Conservation (phyloP, 2,113 vertebrate species). For the Pseudopipra pipra region DNA sequence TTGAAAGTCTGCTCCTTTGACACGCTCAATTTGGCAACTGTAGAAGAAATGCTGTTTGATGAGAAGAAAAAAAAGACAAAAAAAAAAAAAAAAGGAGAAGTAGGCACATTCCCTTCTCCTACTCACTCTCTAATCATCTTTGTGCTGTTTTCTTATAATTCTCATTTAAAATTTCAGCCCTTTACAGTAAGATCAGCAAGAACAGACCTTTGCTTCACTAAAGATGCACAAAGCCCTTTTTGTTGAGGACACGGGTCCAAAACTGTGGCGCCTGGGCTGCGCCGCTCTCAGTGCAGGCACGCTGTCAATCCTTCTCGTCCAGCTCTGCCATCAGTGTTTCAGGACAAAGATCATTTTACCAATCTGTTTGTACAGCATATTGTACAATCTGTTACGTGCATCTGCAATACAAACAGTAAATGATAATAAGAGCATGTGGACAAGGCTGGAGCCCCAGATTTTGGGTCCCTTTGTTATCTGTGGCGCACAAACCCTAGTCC, state of each 20-base stretch:
- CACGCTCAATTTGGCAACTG: neutral
- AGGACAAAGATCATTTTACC: slow-evolving; percentile 31
- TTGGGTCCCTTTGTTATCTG: neutral
- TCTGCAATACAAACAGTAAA: neutral
- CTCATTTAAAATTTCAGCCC: slow-evolving; percentile 9
- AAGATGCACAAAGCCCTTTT: slow-evolving; percentile 39
- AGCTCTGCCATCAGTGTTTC: neutral
- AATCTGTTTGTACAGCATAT: neutral
- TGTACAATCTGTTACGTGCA: slow-evolving; percentile 23
- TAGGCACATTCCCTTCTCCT: slow-evolving; percentile 55
- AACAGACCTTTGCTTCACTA: slow-evolving; percentile 31
- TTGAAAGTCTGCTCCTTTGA: neutral
- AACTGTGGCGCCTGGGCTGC: neutral
- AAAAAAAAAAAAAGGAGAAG: neutral
- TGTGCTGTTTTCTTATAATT: neutral
- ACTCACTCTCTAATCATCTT: neutral
- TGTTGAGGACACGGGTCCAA: slow-evolving; percentile 11
- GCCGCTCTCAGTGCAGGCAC: neutral
- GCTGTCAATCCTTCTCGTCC: neutral
- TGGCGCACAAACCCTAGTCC: neutral
- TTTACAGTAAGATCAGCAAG: neutral
- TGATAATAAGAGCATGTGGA: neutral
- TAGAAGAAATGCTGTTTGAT: neutral
- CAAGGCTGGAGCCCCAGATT: neutral
- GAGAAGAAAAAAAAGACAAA: neutral